Conservation (phyloP, 2,888 invertebrate species). For the Acanthococcus lagerstroemiae region DNA sequence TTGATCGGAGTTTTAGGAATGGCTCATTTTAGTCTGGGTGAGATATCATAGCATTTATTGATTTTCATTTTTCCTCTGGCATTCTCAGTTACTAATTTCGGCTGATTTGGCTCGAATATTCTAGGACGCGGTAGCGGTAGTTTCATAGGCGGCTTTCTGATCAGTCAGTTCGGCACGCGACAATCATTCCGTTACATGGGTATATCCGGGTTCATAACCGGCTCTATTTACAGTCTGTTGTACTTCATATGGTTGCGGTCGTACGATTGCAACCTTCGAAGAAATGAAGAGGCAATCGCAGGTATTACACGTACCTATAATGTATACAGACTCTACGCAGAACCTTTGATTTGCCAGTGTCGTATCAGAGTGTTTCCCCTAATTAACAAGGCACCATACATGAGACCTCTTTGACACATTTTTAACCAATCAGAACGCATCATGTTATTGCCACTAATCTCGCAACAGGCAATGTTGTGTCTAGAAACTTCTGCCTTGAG, state of each 20-base stretch:
- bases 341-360: no score
- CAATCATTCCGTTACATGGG: slow-evolving; percentile 73
- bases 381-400: no score
- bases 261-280: slow-evolving; percentile 37
- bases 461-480: no score
- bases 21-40: slow-evolving; percentile 79
- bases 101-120: slow-evolving; percentile 23
- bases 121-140: slow-evolving; percentile 69
- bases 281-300: background rate
- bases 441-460: no score
- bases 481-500: no score
- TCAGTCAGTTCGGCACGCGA: slow-evolving; percentile 63
- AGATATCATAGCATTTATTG: slow-evolving; percentile 35
- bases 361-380: no score
- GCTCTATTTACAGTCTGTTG: slow-evolving; percentile 57
- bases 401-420: no score
- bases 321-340: no score
- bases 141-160: slow-evolving; percentile 66
- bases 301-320: no score
- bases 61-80: background rate
- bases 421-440: no score
- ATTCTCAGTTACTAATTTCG: background rate
- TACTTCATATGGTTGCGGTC: slow-evolving; percentile 62
- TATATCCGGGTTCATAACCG: slow-evolving; percentile 58
- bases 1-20: slow-evolving; percentile 78